These are phyloP conservation scores for Lucilia cuprina DNA, from an alignment of 1,140 invertebrate species.

Conservation along the genomic window DNA sequence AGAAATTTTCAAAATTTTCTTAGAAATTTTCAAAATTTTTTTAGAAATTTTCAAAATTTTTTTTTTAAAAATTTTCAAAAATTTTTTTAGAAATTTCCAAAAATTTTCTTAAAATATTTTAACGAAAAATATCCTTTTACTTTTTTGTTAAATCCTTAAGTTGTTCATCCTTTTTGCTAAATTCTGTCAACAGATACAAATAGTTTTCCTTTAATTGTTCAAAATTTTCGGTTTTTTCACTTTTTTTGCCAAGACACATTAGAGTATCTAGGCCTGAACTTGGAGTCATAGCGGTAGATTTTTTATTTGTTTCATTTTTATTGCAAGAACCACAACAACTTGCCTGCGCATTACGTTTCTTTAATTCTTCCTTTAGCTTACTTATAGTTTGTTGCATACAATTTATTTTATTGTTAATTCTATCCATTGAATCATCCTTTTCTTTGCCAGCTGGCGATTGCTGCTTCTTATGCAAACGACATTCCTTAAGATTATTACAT, in stretches of 20 bases:
- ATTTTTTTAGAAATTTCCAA: no score
- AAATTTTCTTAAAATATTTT: no score
- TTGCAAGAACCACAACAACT: conserved; percentile 22
- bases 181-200: conserved; percentile 51
- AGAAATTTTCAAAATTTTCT: no score
- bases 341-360: conserved; percentile 42
- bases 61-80: no score
- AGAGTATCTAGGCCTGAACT: conserved; percentile 47
- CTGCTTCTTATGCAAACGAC: conserved; percentile 2
- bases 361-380: conserved; percentile 51
- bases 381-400: conserved; percentile 54
- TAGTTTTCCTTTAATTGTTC: conserved; percentile 60
- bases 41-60: no score
- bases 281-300: conserved; percentile 37
- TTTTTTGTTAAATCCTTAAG: conserved; percentile 56
- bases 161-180: conserved; percentile 55
- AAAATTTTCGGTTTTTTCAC: conserved; percentile 52
- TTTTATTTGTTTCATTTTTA: no score
- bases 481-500: conserved; percentile 5
- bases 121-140: conserved; percentile 43
- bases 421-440: conserved; percentile 46
- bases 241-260: conserved; percentile 51
- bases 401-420: conserved; percentile 50
- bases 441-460: neutral
- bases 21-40: no score